These are phyloP conservation scores for Trematomus bernacchii DNA, from an alignment of 2,797 vertebrate genomes.

Conservation along the genomic window DNA sequence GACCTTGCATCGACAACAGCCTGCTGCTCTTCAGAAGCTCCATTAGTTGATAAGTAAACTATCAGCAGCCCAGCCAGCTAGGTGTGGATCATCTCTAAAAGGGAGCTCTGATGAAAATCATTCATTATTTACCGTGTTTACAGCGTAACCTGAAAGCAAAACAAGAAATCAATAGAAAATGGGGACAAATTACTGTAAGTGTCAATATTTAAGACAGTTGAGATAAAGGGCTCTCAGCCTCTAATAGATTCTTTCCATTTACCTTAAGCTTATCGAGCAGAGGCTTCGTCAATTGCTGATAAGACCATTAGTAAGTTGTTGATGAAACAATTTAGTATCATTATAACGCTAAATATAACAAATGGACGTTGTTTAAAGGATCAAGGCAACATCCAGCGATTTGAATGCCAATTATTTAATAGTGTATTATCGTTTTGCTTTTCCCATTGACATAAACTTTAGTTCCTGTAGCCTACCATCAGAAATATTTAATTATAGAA, in stretches of 20 bases:
- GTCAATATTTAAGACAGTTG: constrained; percentile 82
- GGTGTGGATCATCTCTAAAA: constrained; percentile 42
- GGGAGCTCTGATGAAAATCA: constrained; percentile 64
- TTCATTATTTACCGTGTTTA: constrained; percentile 81
- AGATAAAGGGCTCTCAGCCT: constrained; percentile 77
- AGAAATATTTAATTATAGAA: not conserved
- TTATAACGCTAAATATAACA: constrained; percentile 68
- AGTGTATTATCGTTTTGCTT: not conserved
- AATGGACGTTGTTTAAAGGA: constrained; percentile 52
- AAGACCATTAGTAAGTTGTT: constrained; percentile 74
- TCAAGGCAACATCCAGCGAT: constrained; percentile 46
- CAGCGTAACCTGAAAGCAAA: constrained; percentile 76
- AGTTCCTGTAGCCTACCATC: constrained; percentile 1
- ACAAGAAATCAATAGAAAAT: constrained; percentile 84
- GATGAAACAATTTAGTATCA: constrained; percentile 76
- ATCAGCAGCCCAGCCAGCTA: constrained; percentile 24
- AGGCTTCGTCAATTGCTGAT: constrained; percentile 65
- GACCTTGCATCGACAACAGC: constrained; percentile 57
- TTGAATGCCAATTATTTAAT: constrained; percentile 14
- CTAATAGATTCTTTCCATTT: constrained; percentile 80
- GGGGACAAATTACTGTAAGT: constrained; percentile 82
- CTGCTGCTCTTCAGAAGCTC: constrained; percentile 38
- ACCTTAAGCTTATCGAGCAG: constrained; percentile 72
- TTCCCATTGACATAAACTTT: not conserved
- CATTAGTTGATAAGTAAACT: constrained; percentile 54